Evolutionary conservation across 2,113 vertebrate genomes (phyloP), one percentile per base, ranked within the genome.

Genomic region (Onychostruthus taczanowskii): DNA sequence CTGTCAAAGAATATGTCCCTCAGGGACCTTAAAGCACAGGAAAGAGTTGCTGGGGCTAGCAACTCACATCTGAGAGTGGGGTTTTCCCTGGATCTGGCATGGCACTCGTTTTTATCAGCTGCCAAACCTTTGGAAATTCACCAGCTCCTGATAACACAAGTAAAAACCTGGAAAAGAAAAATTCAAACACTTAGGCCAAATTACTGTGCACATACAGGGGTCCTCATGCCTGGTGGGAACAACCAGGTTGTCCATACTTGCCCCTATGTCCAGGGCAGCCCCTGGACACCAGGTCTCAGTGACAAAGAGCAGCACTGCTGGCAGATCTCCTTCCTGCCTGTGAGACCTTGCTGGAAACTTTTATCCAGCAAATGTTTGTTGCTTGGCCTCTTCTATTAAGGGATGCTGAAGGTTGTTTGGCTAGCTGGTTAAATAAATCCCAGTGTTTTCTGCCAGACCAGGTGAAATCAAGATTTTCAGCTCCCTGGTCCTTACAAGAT

Each of bases 401-500:
- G 61, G 39, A 86, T 89, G 84, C 76, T 72, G 52, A 64, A 92
- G 12, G 47, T 89, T 95, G 80, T 93, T 96, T 92, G 91, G 69
- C 41, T 94, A 96, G 95, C 83, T 95, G 91, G 31, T 81, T 56
- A 92, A 96, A 95, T 58, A 95, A 94, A 90, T 43, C 49, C 24
- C 56, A 52, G 61, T 1, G 3, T 47, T 89, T 80, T 76, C 80
- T 92, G 77, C 68, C 76, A 89, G 61, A 55, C 10, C 59, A 87
- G 70, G 58, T 72, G 62, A 85, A 87, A 55, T 58, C 53, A 56
- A 91, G 13, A 26, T 24, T 84, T 87, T 63, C 90, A 91, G 58
- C 39, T 76, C 49, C 59, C 35, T 82, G 0, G 2, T 55, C 47
- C 39, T 59, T 66, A 37, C 2, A 1, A 77, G 56, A 55, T 61